Evolutionary conservation across 2,797 vertebrate genomes (phyloP).

Genomic region (Hylomyscus alleni): DNA sequence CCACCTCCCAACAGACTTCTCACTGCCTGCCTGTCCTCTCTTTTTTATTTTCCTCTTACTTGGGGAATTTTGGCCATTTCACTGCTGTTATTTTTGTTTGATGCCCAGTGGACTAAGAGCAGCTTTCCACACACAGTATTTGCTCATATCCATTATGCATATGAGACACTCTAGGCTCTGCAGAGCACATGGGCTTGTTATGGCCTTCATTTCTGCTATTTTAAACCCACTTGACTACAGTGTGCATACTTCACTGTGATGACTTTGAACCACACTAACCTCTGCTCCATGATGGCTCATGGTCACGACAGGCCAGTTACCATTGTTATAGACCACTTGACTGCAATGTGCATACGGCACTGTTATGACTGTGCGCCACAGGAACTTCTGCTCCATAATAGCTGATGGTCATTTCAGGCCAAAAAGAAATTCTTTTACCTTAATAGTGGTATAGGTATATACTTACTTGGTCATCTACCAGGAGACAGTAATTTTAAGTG

Average conservation of each 20-base stretch:
- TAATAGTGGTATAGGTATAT: background rate
- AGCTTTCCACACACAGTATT: background rate
- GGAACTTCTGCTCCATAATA: background rate
- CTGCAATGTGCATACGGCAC: background rate
- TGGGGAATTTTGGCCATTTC: background rate
- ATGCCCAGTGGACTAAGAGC: background rate
- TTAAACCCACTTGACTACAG: background rate
- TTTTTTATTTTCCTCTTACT: background rate
- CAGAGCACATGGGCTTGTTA: background rate
- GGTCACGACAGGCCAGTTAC: background rate
- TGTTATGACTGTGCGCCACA: background rate
- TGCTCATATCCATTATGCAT: fast-evolving
- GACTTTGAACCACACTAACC: background rate
- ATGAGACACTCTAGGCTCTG: background rate
- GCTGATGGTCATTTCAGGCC: background rate
- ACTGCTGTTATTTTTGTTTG: background rate
- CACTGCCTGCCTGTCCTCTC: background rate
- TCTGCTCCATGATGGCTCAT: background rate
- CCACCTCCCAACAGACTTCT: background rate
- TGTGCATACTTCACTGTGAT: background rate
- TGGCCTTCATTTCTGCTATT: background rate
- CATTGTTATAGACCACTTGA: background rate
- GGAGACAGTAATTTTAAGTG: background rate
- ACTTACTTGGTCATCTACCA: background rate
- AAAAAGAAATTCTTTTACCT: background rate